Evolutionary conservation across 2,888 invertebrate species (phyloP).

Genomic region (Drosophila birchii): DNA sequence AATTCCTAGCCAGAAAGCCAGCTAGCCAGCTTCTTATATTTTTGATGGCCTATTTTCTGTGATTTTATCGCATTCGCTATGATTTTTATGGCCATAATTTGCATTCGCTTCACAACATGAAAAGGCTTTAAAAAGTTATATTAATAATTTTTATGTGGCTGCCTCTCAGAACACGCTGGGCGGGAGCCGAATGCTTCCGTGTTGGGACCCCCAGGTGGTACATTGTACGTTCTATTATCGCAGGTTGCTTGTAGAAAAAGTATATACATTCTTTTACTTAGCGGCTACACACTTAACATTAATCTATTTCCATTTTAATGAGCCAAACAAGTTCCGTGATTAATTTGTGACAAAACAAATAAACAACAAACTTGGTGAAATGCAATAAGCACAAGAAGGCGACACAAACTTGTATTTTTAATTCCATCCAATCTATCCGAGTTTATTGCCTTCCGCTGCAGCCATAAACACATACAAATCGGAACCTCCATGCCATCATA

Average conservation of each 20-base stretch:
- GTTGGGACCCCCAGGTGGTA: constrained; percentile 25
- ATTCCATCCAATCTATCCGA: constrained; percentile 6
- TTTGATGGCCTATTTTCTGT: constrained; percentile 49
- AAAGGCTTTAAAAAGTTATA: constrained; percentile 33
- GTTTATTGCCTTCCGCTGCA: constrained; percentile 28
- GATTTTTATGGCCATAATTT: constrained; percentile 29
- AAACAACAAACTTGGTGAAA: constrained; percentile 2
- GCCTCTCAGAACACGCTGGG: constrained; percentile 31
- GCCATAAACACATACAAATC: constrained; percentile 9
- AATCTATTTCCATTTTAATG: background rate
- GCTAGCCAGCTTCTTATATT: constrained; percentile 31
- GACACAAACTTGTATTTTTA: constrained; percentile 15
- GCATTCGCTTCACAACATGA: constrained; percentile 22
- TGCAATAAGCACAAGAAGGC: constrained; percentile 14
- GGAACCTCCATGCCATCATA: constrained; percentile 48
- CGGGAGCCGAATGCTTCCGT: constrained; percentile 34
- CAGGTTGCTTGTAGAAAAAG: background rate
- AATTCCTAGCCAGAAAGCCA: constrained; percentile 19
- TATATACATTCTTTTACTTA: constrained; percentile 2
- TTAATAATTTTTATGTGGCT: constrained; percentile 38
- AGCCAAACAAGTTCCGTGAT: constrained; percentile 2
- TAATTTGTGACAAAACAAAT: background rate
- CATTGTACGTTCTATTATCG: background rate
- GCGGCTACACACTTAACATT: background rate
- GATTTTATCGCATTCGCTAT: constrained; percentile 41